Percentiles rank a stretch among this genome's conserved stretches.
Evolutionary conservation across 2,888 invertebrate species (phyloP).

Genomic region (Caradrina kadenii): DNA sequence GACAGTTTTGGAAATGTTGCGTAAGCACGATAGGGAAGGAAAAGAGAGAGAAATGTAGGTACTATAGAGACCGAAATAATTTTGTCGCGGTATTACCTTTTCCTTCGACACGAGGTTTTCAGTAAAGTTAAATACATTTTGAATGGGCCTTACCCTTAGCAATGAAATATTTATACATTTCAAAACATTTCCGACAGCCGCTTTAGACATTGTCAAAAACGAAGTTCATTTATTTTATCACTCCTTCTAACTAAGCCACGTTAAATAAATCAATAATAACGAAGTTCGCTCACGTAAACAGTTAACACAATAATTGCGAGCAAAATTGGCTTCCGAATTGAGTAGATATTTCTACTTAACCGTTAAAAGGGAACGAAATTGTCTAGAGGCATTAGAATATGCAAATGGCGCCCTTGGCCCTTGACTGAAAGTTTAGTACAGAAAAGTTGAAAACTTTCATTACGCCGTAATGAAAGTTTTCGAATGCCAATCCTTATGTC

Average conservation of each 20-base stretch:
- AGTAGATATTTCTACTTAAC: conserved; percentile 40
- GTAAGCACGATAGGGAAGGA: background rate
- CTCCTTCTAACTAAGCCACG: conserved; percentile 25
- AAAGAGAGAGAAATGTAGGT: conserved; percentile 4
- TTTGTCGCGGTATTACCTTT: conserved; percentile 22
- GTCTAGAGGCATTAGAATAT: conserved; percentile 45
- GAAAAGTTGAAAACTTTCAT: conserved; percentile 31
- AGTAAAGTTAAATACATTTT: conserved; percentile 47
- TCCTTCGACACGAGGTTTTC: conserved; percentile 17
- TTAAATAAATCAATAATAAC: conserved; percentile 57
- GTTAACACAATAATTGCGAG: conserved; percentile 55
- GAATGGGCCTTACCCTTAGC: conserved; percentile 26
- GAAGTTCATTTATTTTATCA: conserved; percentile 49
- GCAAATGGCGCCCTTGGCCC: conserved; percentile 46
- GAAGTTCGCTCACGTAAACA: conserved; percentile 55
- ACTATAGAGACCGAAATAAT: conserved; percentile 35
- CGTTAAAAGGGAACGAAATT: conserved; percentile 36
- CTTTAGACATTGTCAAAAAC: conserved; percentile 28
- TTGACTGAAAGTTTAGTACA: conserved; percentile 39
- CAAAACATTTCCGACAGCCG: conserved; percentile 37
- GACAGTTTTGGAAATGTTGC: conserved; percentile 25
- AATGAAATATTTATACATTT: conserved; percentile 52
- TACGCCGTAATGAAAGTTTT: conserved; percentile 7
- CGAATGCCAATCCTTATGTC: conserved; percentile 6
- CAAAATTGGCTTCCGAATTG: conserved; percentile 41